A percentile compares a stretch with the other conserved stretches of the same genome.
Conservation (phyloP, 2,113 vertebrate species). For the Passer domesticus region DNA sequence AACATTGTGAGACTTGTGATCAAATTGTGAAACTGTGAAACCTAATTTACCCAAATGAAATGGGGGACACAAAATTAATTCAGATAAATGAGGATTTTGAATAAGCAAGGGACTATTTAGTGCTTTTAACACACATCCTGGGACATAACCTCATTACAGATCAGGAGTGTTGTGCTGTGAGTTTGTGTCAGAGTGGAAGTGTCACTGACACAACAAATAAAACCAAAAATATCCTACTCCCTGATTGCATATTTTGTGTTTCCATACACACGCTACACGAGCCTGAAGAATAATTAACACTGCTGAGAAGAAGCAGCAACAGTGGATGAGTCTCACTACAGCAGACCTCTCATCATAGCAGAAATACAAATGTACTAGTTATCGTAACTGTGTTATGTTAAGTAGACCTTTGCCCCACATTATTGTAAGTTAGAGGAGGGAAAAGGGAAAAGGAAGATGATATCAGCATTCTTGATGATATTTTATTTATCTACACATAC, state of each 20-base stretch:
- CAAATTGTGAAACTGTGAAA: conserved; percentile 64
- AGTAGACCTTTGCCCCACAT: conserved; percentile 66
- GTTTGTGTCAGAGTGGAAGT: conserved; percentile 65
- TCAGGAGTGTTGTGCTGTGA: conserved; percentile 34
- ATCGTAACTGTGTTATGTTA: conserved; percentile 55
- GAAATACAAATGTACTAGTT: conserved; percentile 66
- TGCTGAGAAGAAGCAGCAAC: conserved; percentile 53
- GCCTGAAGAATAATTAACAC: conserved; percentile 69
- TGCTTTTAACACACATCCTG: conserved; percentile 58
- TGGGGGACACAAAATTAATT: conserved; percentile 65
- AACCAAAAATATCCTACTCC: conserved; percentile 61
- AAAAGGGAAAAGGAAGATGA: conserved; percentile 50
- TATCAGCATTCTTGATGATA: conserved; percentile 54
- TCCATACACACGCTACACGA: conserved; percentile 42
- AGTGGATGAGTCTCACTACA: conserved; percentile 59
- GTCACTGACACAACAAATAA: conserved; percentile 61
- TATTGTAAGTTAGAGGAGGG: conserved; percentile 54
- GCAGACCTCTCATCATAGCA: conserved; percentile 63
- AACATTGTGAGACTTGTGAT: conserved; percentile 46
- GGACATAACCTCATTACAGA: conserved; percentile 67
- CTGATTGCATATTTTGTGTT: conserved; percentile 57
- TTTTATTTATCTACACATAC: conserved; percentile 30
- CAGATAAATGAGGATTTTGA: conserved; percentile 65
- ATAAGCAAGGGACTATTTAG: conserved; percentile 64
- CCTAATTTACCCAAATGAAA: conserved; percentile 64